Base-by-base conservation (phyloP, 2,888 invertebrate genomes). In the Idaea biselata region DNA sequence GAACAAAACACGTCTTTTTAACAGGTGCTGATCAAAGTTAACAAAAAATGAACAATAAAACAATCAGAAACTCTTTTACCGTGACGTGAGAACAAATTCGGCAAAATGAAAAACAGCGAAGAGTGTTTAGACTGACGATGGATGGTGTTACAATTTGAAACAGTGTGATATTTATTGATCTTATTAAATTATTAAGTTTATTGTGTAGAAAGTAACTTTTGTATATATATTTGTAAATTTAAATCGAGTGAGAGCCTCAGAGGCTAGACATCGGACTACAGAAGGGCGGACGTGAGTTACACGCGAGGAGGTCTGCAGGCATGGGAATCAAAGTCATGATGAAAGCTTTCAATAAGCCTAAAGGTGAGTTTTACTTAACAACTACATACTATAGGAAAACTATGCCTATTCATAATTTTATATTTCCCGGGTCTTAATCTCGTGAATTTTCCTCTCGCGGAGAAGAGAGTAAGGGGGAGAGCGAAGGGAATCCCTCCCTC, bases 251-350 rank as follows among this genome's bases (percentile, higher is more conserved):
- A 68, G 62, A 70, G 74, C 76, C 77, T 77, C 72, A 71, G 68
- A 76, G 76, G 75, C 77, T 71, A 71, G 74, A 70, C 73, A 73
- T 75, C 73, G 77, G 79, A 81, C 75, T 79, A 73, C 67, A 72
- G 74, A 70, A 84, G 82, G 81, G 84, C 81, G 82, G 78, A 77
- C 82, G 83, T 82, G 83, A 82, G 68, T 74, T 78, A 81, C 78
- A 79, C 87, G 88, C 84, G 86, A 82, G 86, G 87, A 84, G 87
- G 88, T 87, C 83, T 87, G 93, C 93, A 93, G 96, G 96, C 94
- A 96, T 96, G 96, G 96, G 96, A 96, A 96, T 96, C 94, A 96
- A 96, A 95, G 94, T 95, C 92, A 94, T 94, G 93, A 96, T 96
- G 96, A 96, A 96, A 94, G 95, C 96, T 93, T 96, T 96, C 94